Evolutionary conservation across 2,888 invertebrate species (phyloP), one percentile per base, ranked within the genome.

Genomic region (Polydesmus complanatus): DNA sequence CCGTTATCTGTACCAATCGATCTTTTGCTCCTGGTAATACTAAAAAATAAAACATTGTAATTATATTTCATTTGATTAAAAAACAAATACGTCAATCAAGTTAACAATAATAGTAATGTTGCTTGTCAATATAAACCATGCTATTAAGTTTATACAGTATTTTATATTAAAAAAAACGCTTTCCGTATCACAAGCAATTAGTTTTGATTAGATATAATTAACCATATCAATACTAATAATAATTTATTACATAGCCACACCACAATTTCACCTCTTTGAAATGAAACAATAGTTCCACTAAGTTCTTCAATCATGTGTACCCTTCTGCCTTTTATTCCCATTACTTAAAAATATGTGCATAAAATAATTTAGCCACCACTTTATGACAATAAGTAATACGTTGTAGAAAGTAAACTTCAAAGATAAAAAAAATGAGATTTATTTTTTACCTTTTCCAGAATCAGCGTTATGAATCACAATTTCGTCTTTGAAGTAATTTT

Each of bases 241-340:
- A n/a, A n/a, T n/a, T n/a, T n/a, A n/a, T n/a, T n/a, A n/a, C n/a
- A n/a, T n/a, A n/a, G n/a, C n/a, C n/a, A n/a, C n/a, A n/a, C n/a
- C n/a, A n/a, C n/a, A n/a, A n/a, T n/a, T n/a, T 83, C 90, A 93
- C 93, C 93, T 92, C 93, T 85, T 84, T 95, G 94, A 83, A 95
- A 95, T 77, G 94, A 94, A 81, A 95, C 94, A 78, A 95, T 91
- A 75, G 94, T 94, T 80, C 93, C 92, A 80, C 92, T 93, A 79
- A 95, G 84, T 80, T 94, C 93, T 82, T 95, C 95, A 78, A 95
- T 95, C 86, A 94, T 91, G 81, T 94, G 94, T 78, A 95, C 93
- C 77, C 95, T 83, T 74, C 94, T 84, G 76, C 95, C 95, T 81
- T 93, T 93, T 84, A 94, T 93, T 81, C 94, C 94, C 94, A 94